Evolutionary conservation across 2,113 vertebrate species (phyloP).

Genomic region (Dipodomys spectabilis): DNA sequence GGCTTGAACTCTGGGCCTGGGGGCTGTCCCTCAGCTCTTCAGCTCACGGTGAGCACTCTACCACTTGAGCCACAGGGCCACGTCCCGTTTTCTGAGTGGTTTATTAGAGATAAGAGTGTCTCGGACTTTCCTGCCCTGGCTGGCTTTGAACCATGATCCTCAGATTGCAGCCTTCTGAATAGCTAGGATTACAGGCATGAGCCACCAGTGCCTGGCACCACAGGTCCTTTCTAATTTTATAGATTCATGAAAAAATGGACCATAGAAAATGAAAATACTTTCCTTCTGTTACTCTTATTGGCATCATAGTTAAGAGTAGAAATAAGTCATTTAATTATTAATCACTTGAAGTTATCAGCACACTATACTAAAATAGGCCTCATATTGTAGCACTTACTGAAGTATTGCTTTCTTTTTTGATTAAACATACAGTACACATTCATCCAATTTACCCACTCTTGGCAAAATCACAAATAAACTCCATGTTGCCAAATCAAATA

Average conservation of each 20-base stretch:
- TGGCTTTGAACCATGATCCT: no score
- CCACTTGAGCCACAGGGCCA: no score
- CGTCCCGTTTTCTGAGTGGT: no score
- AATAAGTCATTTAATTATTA: conserved; percentile 20
- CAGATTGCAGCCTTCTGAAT: no score
- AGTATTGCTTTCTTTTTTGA: neutral
- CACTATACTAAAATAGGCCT: neutral
- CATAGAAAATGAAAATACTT: neutral
- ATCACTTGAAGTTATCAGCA: neutral
- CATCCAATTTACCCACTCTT: neutral
- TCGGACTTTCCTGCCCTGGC: no score
- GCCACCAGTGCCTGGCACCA: no score
- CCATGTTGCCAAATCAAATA: neutral
- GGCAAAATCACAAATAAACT: neutral
- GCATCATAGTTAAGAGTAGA: neutral
- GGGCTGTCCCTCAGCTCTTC: no score
- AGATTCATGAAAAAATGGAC: neutral
- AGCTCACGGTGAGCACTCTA: no score
- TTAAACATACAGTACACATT: neutral
- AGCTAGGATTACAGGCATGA: no score
- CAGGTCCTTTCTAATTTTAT: neutral
- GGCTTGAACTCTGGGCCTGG: no score
- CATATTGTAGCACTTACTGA: neutral
- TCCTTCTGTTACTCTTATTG: neutral
- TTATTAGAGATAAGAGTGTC: no score